These are phyloP conservation scores for Muntiacus muntjak DNA, from an alignment of 2,113 vertebrate genomes.

Conservation along the genomic window DNA sequence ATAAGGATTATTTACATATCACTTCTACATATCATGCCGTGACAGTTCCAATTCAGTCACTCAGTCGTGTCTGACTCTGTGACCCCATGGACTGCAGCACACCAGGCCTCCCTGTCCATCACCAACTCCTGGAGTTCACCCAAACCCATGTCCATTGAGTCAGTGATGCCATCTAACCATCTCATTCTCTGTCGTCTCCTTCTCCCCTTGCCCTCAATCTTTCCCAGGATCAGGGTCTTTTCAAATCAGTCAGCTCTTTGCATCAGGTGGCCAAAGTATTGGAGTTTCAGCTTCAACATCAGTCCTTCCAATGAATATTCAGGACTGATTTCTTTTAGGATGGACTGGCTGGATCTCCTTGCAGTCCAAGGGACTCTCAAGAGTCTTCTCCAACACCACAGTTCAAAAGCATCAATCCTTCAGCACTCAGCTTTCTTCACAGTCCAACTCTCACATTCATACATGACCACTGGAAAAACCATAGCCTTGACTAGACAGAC, in stretches of 20 bases:
- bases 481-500: neutral
- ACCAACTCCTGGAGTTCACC: neutral
- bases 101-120: neutral
- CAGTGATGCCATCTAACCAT: neutral
- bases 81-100: fast-evolving
- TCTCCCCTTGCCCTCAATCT: neutral
- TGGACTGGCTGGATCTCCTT: neutral
- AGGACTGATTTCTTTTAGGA: neutral
- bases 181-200: neutral
- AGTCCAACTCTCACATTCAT: neutral
- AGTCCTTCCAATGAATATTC: neutral
- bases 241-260: neutral
- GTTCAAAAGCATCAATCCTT: neutral
- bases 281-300: neutral
- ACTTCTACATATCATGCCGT: neutral
- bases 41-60: neutral
- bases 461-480: neutral
- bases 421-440: neutral
- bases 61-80: fast-evolving
- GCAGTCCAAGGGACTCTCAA: neutral
- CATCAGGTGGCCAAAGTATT: neutral
- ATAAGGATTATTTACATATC: neutral
- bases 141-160: neutral
- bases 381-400: neutral
- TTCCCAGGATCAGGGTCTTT: neutral